A percentile compares a stretch with the other conserved stretches of the same genome.
These are phyloP conservation scores for Rachycentron canadum DNA, from an alignment of 2,797 vertebrate genomes.

Conservation along the genomic window DNA sequence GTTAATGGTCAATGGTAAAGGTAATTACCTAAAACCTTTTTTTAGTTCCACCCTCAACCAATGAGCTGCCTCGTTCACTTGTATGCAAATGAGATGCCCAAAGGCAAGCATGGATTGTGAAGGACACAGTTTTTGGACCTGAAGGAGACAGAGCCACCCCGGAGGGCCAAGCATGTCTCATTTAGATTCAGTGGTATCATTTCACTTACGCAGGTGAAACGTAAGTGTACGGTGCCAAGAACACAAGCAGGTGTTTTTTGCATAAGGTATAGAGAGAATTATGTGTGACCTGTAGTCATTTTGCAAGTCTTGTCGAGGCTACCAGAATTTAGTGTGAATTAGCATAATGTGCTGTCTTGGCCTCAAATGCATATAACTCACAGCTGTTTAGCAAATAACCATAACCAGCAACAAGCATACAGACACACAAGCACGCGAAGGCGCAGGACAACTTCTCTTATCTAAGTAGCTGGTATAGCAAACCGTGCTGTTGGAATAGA, in stretches of 20 bases:
- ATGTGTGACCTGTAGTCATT: constrained; percentile 37
- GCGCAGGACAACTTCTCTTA: constrained; percentile 35
- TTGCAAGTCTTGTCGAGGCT: constrained; percentile 40
- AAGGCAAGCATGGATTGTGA: constrained; percentile 62
- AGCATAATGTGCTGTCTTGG: constrained; percentile 46
- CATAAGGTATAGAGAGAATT: constrained; percentile 24
- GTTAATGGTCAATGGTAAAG: constrained; percentile 48
- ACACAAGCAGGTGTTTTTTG: constrained; percentile 32
- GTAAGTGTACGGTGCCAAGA: constrained; percentile 51
- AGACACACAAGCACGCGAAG: constrained; percentile 42
- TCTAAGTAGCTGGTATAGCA: constrained; percentile 48
- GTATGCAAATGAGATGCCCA: constrained; percentile 63
- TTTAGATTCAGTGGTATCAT: constrained; percentile 69
- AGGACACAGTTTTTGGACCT: constrained; percentile 61
- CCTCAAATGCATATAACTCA: constrained; percentile 42
- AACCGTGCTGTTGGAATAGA: constrained; percentile 54
- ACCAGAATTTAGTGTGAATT: constrained; percentile 35
- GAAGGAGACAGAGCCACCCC: constrained; percentile 51
- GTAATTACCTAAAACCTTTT: constrained; percentile 43
- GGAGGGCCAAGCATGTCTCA: constrained; percentile 58
- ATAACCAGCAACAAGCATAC: constrained; percentile 46
- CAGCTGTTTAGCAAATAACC: constrained; percentile 51
- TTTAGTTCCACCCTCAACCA: constrained; percentile 52
- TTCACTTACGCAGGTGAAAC: constrained; percentile 65
- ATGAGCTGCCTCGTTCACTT: constrained; percentile 45